Evolutionary conservation across 2,888 invertebrate species (phyloP), one percentile per base, ranked within the genome.

Genomic region (Sphaerophoria rueppellii): DNA sequence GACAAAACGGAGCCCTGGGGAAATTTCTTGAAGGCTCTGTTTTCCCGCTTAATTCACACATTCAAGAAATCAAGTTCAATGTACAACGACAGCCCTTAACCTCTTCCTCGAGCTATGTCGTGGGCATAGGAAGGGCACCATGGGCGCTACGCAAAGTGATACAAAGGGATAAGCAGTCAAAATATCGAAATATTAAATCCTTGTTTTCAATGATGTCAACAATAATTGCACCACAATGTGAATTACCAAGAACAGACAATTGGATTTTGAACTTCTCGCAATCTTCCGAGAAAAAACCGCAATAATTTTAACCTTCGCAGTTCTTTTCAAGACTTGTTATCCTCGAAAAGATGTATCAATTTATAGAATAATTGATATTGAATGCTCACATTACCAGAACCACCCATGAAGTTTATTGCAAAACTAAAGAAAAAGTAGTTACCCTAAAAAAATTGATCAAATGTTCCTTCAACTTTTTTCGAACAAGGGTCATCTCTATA

Each of bases 281-380:
- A 7, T 34, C 43, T 80, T 70, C 52, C 4, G 34, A 52, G 65
- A 58, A 16, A 50, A 12, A 40, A 50, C 24, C 35, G 12, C 57
- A 50, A 70, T 35, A 77, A 63, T 50, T 37, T 46, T 14, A 16
- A 35, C 14, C 32, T 67, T 43, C 24, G 6, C 54, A 60, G 32
- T 4, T 4, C 61, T 63, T 46, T 16, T 11, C 11, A 11, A 48
- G 6, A 34, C 12, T 7, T 14, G 40, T 6, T 24, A 43, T 16
- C 2, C 12, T 24, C 6, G 5, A 43, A 57, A 58, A 60, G 52
- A 76, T 77, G 24, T 76, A 67, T 77, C 77, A 77, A 61, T 77
- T 77, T 57, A 77, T 61, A 55, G 9, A 77, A 61, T 77, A 77
- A 82, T 69, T 82, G 72, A 32, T 76, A 67, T 70, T 58, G 50